Evolutionary conservation across 1,140 invertebrate species (phyloP), one percentile per base, ranked within the genome.

Genomic region (Phymastichus coffea): DNA sequence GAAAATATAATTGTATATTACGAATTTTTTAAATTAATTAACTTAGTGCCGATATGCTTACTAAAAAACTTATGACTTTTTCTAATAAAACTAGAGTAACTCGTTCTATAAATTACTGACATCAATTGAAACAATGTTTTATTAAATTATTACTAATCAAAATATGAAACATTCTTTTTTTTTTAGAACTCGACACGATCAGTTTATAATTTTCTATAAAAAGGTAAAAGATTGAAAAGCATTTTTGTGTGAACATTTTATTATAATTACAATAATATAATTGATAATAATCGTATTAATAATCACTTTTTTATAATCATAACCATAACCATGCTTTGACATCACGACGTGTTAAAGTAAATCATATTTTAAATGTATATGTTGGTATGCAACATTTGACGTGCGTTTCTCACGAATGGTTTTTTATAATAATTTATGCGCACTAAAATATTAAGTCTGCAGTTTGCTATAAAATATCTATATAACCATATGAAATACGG

Each of bases 171-270:
- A 14, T 9, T 40, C 7, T 20, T 59, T 59, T 54, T n/a, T n/a
- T n/a, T n/a, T n/a, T n/a, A n/a, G n/a, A n/a, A n/a, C n/a, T n/a
- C n/a, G n/a, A n/a, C n/a, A n/a, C n/a, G n/a, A n/a, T n/a, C n/a
- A n/a, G n/a, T n/a, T n/a, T n/a, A n/a, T n/a, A n/a, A n/a, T n/a
- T n/a, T n/a, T n/a, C n/a, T n/a, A n/a, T n/a, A n/a, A n/a, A n/a
- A n/a, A n/a, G n/a, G n/a, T n/a, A n/a, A n/a, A n/a, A n/a, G n/a
- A n/a, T n/a, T n/a, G n/a, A n/a, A n/a, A n/a, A n/a, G n/a, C n/a
- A n/a, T n/a, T n/a, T 70, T 66, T 66, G 71, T 65, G 71, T 76
- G 70, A 74, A 76, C 68, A 59, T 74, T 74, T 76, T 75, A 76
- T 76, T 76, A 70, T 68, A 72, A 66, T 71, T 71, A 74, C 70